Base-by-base conservation (phyloP, 2,797 vertebrate genomes). In the Podarcis siculus region DNA sequence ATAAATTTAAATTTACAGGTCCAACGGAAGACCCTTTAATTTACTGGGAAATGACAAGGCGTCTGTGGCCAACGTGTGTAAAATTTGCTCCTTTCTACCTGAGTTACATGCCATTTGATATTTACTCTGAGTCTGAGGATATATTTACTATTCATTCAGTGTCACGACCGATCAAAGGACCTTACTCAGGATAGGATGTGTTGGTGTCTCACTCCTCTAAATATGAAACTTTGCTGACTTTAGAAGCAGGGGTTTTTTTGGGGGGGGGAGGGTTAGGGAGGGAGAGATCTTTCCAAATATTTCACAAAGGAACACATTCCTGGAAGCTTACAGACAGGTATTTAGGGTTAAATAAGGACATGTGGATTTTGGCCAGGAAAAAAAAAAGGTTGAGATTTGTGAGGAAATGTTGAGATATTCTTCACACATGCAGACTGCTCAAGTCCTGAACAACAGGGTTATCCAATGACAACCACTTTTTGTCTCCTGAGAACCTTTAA, bases 11-110 rank as follows among this genome's bases (percentile, higher is more conserved):
- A 94, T 96, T 93, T 86, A 92, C 35, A 92, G 90, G 92, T 91
- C 93, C 90, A 86, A 10, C 81, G 92, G 93, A 94, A 96, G 93
- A 95, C 88, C 91, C 94, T 94, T 90, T 95, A 94, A 95, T 97
- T 96, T 95, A 95, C 91, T 94, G 93, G 94, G 93, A 95, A 96
- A 91, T 93, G 90, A 96, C 94, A 96, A 96, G 87, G 88, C 17
- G n/a, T 94, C 92, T 95, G 94, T 94, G 96, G 95, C 90, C 85
- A 95, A 67, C 19, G 61, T 95, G 93, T 93, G 77, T 71, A 94
- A 95, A 94, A 96, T 94, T 90, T 94, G 87, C 90, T 95, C 94
- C 93, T 95, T 95, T 92, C 93, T 93, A 91, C 93, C 93, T 82
- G 39, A 84, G 92, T 90, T 93, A 92, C 92, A 89, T 86, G 88